Percentiles rank a stretch among this genome's conserved stretches.
phyloP scores from a whole-genome alignment of 1,140 invertebrate species.

The Radopholus similis region DNA sequence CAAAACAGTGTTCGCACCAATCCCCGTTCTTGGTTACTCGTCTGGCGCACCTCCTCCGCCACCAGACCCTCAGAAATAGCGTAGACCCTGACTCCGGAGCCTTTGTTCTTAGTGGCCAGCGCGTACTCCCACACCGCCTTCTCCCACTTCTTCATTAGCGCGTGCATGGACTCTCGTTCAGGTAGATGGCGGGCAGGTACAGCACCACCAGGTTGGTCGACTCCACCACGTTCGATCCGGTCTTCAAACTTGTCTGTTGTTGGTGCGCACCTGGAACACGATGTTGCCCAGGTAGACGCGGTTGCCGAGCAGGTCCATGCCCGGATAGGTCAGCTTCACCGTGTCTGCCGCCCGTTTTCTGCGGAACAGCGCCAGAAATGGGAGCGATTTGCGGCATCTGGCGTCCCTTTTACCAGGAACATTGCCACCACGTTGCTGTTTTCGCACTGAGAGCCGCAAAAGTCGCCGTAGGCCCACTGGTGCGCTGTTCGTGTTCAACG shows the following conservation, averaged over 20 bases:
- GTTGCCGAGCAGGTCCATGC: conserved; percentile 56
- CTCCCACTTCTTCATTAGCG: conserved; percentile 59
- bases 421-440: conserved; percentile 56
- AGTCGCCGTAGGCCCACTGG: conserved; percentile 51
- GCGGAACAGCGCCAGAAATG: conserved; percentile 53
- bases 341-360: conserved; percentile 49
- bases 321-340: conserved; percentile 55
- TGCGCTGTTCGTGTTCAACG: conserved; percentile 46
- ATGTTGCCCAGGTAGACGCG: conserved; percentile 57
- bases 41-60: conserved; percentile 55
- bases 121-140: conserved; percentile 54
- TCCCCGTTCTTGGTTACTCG: too few species aligned
- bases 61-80: conserved; percentile 57
- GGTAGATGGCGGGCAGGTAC: conserved; percentile 57
- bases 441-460: conserved; percentile 58
- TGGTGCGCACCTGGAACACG: conserved; percentile 52
- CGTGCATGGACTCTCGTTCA: conserved; percentile 43
- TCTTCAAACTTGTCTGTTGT: conserved; percentile 42
- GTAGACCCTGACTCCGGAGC: conserved; percentile 46
- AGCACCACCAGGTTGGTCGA: conserved; percentile 45
- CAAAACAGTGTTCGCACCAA: conserved; percentile 30
- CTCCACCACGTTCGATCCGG: conserved; percentile 48
- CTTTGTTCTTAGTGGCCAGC: conserved; percentile 39
- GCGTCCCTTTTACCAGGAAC: too few species aligned
- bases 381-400: too few species aligned